Evolutionary conservation across 2,797 vertebrate genomes (phyloP), one percentile per base, ranked within the genome.

Genomic region (Sebastes matsubarae): DNA sequence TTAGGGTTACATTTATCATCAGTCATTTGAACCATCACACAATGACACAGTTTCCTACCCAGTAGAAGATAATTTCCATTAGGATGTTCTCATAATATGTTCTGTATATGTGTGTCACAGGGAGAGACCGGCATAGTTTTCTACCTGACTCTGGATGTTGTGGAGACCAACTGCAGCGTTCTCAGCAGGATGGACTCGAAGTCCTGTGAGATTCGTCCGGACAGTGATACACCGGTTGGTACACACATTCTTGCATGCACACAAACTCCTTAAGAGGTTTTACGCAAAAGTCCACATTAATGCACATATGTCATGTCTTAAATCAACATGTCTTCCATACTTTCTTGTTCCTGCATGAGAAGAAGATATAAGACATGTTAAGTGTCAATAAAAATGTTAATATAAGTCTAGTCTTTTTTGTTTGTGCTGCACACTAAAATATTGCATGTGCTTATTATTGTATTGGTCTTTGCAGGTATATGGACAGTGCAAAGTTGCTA

Each of bases 161-260:
- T 92, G 9, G 96, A 96, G 87, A 96, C 95, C 42, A 92, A 87
- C 65, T 96, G 95, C 84, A 95, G 90, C 2, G 93, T 95, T 57
- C 77, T 95, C 66, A 95, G 90, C 78, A 94, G 29, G 79, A 92
- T 69, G 50, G 68, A 88, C 72, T 92, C 68, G 87, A 93, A 87
- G 69, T 32, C 38, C 14, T 96, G 96, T 55, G 58, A 86, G 18
- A 13, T 25, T 55, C 92, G 93, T 22, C 1, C 20, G 2, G 12
- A 4, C 2, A 0, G 5, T 0, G 0, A 85, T 7, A 89, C 68
- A 13, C 93, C 91, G 81, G 96, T 96, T 25, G 85, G 85, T 64
- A 16, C n/a, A 30, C 36, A 34, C 69, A 30, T 0, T 8, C 55
- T 8, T 10, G 5, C 61, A 38, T 5, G 5, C 22, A 60, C n/a